These are phyloP conservation scores for Orchesellides sinensis DNA, from an alignment of 2,888 invertebrate genomes.

Conservation along the genomic window DNA sequence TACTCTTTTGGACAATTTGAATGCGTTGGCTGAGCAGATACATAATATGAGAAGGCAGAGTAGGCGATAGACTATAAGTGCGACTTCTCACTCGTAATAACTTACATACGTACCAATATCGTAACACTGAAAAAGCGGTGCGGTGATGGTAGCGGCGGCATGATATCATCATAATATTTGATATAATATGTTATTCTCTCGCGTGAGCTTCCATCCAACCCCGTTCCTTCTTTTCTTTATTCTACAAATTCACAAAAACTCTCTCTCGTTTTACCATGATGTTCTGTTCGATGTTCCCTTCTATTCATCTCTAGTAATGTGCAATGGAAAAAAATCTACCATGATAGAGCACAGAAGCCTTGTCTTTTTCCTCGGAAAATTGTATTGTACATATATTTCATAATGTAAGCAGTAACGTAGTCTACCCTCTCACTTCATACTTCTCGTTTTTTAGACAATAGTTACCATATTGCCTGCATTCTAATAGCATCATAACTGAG, in stretches of 20 bases:
- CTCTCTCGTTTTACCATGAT: too few species aligned
- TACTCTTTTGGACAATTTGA: too few species aligned
- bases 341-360: slow-evolving; percentile 47
- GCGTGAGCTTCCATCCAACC: slow-evolving; percentile 18
- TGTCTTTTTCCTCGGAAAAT: slow-evolving; percentile 33
- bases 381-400: slow-evolving; percentile 33
- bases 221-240: slow-evolving; percentile 21
- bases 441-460: slow-evolving; percentile 62
- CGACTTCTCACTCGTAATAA: too few species aligned
- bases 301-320: slow-evolving; percentile 60
- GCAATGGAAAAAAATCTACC: slow-evolving; percentile 44
- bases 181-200: slow-evolving; percentile 41
- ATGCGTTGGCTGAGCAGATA: too few species aligned
- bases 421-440: slow-evolving; percentile 35
- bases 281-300: slow-evolving; percentile 49
- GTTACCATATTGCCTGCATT: slow-evolving; percentile 72
- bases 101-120: background rate
- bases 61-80: too few species aligned
- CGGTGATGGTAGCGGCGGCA: slow-evolving; percentile 19
- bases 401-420: slow-evolving; percentile 15
- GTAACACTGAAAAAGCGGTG: slow-evolving; percentile 8
- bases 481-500: slow-evolving; percentile 74
- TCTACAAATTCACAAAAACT: slow-evolving; percentile 39
- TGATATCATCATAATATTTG: slow-evolving; percentile 58
- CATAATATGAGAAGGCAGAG: too few species aligned